Conservation (phyloP, 2,113 vertebrate species). For the Solenodon paradoxus region DNA sequence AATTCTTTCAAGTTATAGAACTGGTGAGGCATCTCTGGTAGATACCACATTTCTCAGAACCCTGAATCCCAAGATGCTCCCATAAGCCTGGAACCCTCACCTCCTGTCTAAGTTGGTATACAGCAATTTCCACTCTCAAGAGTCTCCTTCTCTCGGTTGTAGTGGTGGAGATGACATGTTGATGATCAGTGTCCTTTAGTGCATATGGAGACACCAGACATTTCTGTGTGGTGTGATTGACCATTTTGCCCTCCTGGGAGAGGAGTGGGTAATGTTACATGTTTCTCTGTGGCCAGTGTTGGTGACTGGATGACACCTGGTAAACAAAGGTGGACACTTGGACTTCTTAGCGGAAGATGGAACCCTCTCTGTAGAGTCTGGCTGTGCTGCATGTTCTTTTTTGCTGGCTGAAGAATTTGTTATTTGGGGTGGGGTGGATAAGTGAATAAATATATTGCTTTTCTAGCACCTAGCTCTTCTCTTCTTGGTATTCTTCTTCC, state of each 20-base stretch:
- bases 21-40: too few relatives aligned
- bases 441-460: background rate
- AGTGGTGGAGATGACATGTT: background rate
- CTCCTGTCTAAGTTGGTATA: background rate
- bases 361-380: too few relatives aligned
- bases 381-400: background rate
- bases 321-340: background rate
- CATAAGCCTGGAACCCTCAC: background rate
- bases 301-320: background rate
- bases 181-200: background rate
- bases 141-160: background rate
- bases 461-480: rapidly evolving
- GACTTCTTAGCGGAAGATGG: background rate
- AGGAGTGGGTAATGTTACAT: background rate
- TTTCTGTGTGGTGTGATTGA: background rate
- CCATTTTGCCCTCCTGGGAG: background rate
- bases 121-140: background rate
- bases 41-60: background rate
- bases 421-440: background rate
- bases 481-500: background rate
- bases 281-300: background rate
- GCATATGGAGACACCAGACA: background rate
- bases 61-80: background rate
- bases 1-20: background rate
- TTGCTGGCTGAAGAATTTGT: background rate